Evolutionary conservation across 2,888 invertebrate genomes (phyloP).

Genomic region (Yponomeuta sedellus): DNA sequence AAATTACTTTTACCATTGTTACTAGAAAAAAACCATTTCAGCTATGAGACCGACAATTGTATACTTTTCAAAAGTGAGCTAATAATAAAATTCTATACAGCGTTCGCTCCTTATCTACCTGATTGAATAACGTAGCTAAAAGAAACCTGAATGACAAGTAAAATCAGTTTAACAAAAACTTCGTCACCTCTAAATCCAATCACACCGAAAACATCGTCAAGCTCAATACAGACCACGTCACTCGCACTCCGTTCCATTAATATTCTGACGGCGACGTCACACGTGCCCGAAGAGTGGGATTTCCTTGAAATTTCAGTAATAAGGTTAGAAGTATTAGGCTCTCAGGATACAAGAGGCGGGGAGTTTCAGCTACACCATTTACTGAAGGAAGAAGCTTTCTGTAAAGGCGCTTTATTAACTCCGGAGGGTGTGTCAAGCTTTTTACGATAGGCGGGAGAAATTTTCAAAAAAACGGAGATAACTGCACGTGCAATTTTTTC

Average conservation of each 20-base stretch:
- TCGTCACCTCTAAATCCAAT: too few relatives aligned
- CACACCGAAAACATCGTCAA: background rate
- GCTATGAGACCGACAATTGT: too few relatives aligned
- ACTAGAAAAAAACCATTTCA: too few relatives aligned
- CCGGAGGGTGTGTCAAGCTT: background rate
- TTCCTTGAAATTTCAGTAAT: slow-evolving; percentile 72
- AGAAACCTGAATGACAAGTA: too few relatives aligned
- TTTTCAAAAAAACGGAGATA: background rate
- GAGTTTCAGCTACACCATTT: slow-evolving; percentile 5
- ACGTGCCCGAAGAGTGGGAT: slow-evolving; percentile 20
- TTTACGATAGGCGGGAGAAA: background rate
- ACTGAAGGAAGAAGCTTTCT: background rate
- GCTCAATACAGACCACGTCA: background rate
- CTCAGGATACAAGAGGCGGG: slow-evolving; percentile 34
- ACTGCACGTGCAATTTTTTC: background rate
- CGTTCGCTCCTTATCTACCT: too few relatives aligned
- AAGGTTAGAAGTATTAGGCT: slow-evolving; percentile 69
- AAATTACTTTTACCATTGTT: too few relatives aligned
- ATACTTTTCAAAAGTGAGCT: too few relatives aligned
- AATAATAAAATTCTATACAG: too few relatives aligned
- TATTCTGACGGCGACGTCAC: background rate
- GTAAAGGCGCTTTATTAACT: background rate
- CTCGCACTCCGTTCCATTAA: background rate
- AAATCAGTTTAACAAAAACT: too few relatives aligned
- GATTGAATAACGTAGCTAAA: too few relatives aligned